Base-by-base conservation (phyloP, 1,140 invertebrate genomes). In the Epicauta chinensis region DNA sequence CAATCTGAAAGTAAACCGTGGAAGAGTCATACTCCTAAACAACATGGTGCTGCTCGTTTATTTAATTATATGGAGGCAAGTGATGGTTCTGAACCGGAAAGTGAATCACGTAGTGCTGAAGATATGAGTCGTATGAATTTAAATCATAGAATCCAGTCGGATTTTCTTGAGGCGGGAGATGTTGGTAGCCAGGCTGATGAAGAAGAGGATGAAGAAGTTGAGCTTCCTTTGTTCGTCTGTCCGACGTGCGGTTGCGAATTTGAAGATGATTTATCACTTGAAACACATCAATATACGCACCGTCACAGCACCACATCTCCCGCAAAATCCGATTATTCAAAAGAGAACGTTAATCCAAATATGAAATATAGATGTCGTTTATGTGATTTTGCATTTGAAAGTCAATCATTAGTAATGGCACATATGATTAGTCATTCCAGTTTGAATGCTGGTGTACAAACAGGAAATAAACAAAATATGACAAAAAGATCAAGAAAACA, bases 111-210 rank as follows among this genome's bases (percentile, higher is more conserved):
- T 42, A 84, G 82, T 1, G 84, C 84, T 57, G 86, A 89, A 60
- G 86, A 88, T 48, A 86, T 62, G 83, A 84, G 60, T 75, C 83
- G 17, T 81, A 86, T 68, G 83, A 90, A 67, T 83, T 87, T 70
- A 76, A 83, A 3, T 81, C 62, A 90, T 83, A 58, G 89, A 89
- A 67, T 82, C 78, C 32, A 70, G 56, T 69, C 68, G 71, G 72
- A 72, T 72, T 73, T 72, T 72, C 70, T 63, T 72, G 69, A 73
- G 60, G 72, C 72, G 71, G 71, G 70, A 64, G 71, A 71, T 71
- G 72, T 69, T 62, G 62, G 63, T 58, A 65, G 56, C 51, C 65
- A 64, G 36, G 61, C 70, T 61, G 65, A 74, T 40, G 71, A 73
- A 56, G 72, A 73, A 64, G 73, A 76, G 60, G 72, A 71, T 60